Conservation (phyloP, 2,888 invertebrate genomes). For the Ceramica pisi region DNA sequence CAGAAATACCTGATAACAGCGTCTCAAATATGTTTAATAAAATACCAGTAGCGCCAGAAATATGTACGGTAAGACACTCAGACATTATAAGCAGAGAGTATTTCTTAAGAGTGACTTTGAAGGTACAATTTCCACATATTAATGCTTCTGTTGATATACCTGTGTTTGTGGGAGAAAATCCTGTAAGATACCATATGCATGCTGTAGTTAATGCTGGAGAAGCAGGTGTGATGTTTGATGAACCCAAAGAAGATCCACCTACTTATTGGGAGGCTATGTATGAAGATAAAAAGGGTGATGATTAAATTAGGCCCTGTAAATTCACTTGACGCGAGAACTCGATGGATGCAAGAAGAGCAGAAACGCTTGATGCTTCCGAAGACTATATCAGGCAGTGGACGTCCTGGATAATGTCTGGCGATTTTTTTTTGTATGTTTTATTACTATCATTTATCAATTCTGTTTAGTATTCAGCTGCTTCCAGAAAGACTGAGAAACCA, state of each 20-base stretch:
- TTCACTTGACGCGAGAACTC: no score
- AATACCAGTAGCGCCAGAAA: conserved; percentile 31
- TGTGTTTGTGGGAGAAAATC: conserved; percentile 48
- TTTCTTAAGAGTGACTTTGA: conserved; percentile 45
- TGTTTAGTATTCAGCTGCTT: no score
- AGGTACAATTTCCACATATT: conserved; percentile 47
- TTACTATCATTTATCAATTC: no score
- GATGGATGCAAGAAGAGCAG: no score
- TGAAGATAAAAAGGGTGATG: conserved; percentile 23
- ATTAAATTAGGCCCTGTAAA: no score
- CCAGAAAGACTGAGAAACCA: no score
- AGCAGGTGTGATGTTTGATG: not conserved
- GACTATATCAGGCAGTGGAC: no score
- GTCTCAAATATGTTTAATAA: conserved; percentile 40
- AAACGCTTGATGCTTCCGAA: no score
- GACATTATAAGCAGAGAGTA: conserved; percentile 42
- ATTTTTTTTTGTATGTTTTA: no score
- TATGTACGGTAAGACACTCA: conserved; percentile 52
- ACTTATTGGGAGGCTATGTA: conserved; percentile 37
- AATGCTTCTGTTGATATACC: conserved; percentile 48
- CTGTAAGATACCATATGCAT: not conserved
- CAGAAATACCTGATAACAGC: conserved; percentile 17
- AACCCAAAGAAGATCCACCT: conserved; percentile 10
- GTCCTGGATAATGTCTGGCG: no score
- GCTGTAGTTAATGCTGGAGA: conserved; percentile 1